A percentile compares a stretch with the other conserved stretches of the same genome.
These are phyloP conservation scores for Patella vulgata DNA, from an alignment of 1,140 invertebrate species.

Conservation along the genomic window DNA sequence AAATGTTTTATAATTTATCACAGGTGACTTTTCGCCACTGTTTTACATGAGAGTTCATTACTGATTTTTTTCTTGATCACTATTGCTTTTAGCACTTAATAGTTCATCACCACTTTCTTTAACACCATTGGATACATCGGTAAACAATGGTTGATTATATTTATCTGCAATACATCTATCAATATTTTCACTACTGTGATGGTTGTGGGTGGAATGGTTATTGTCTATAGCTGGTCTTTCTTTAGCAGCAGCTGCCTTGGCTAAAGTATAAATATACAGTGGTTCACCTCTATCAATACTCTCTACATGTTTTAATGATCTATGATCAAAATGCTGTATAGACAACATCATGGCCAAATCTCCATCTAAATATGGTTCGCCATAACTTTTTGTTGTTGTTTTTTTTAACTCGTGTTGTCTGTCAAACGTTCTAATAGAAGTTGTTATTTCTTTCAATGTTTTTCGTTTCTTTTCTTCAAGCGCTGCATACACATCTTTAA, in stretches of 20 bases:
- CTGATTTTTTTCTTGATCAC: too few relatives aligned
- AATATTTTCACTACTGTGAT: too few relatives aligned
- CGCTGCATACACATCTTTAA: conserved; percentile 43
- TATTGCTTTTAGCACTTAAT: too few relatives aligned
- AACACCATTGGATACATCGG: too few relatives aligned
- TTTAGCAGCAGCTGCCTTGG: conserved; percentile 1
- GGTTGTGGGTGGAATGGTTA: too few relatives aligned
- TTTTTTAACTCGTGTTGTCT: conserved; percentile 23
- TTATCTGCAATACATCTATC: too few relatives aligned
- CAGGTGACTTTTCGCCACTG: too few relatives aligned
- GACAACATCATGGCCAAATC: conserved; percentile 26
- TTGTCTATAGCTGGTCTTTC: too few relatives aligned
- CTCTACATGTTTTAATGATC: conserved; percentile 25
- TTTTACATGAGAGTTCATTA: too few relatives aligned
- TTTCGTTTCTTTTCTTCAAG: conserved; percentile 45
- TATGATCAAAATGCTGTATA: conserved; percentile 39
- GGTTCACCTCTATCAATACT: conserved; percentile 36
- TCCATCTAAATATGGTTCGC: conserved; percentile 13
- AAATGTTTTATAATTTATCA: too few relatives aligned
- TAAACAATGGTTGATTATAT: too few relatives aligned
- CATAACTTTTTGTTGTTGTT: conserved; percentile 36
- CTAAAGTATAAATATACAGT: conserved; percentile 38
- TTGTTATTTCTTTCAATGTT: conserved; percentile 29
- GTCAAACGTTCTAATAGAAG: conserved; percentile 40
- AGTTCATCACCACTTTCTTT: too few relatives aligned